Evolutionary conservation across 37 sponge, comb jelly and placozoan species (phyloP), one percentile per base, ranked within the genome.

Genomic region (Hormiphora californensis): DNA sequence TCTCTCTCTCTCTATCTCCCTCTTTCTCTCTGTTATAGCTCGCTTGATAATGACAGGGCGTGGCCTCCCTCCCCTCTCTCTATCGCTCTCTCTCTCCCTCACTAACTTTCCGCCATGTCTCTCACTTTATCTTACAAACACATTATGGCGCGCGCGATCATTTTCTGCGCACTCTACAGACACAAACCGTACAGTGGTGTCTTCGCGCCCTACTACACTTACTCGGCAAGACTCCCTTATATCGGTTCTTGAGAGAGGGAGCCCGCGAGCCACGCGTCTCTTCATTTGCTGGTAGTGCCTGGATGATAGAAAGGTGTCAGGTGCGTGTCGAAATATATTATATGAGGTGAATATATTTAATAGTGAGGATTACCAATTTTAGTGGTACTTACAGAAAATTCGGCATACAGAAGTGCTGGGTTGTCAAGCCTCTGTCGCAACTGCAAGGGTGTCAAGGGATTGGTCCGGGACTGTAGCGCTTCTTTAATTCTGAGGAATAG

Each of bases 401-500:
- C 81, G 1, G 81, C 81, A 28, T 73, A 73, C 3, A 73, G 81
- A 22, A 73, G 27, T 0, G 81, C 81, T 8, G 81, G 81, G 81
- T 73, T 73, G 23, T 73, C 81, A 1, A 73, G 22, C 43, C 81
- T 39, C 25, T 73, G 81, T 73, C 81, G 41, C 1, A 73, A 28
- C 23, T 73, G 81, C 9, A 73, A 17, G 15, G 81, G 81, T 28
- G 81, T 73, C n/a, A 73, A 28, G 2, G 81, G 81, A 36, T 33
- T 73, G 17, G 81, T 73, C 43, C 35, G 40, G 9, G 81, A 73
- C 43, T 73, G 81, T 15, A 73, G 38, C 25, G 81, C 81, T 36
- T 73, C 81, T 36, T 73, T 73, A 43, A 73, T 73, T 19, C 81
- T 73, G 81, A 73, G n/a, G n/a, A 73, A 73, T n/a, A 36, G 68